Evolutionary conservation across 2,797 vertebrate genomes (phyloP), one percentile per base, ranked within the genome.

Genomic region (Danio kyathit): DNA sequence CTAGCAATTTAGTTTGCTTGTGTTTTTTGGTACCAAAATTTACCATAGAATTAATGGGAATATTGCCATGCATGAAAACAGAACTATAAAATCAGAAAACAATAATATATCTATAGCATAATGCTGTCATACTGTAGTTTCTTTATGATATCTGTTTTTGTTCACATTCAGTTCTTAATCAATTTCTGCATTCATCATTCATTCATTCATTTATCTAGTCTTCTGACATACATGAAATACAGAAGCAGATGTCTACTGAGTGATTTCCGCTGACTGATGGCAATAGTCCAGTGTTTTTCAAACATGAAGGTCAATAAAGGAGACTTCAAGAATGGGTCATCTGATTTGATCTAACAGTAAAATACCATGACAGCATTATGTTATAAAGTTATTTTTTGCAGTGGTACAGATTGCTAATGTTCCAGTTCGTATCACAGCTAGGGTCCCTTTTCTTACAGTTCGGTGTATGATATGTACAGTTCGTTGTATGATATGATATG

Each of bases 281-380:
- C 69, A 70, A 54, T 73, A 54, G 61, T 59, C 63, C 40, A 80
- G 63, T 63, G 8, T 56, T 51, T 78, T 29, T 48, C 51, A 75
- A 66, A 67, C 43, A 75, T 63, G 48, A 64, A 74, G 76, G 76
- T 82, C 82, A 77, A 69, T 63, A 64, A 75, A 74, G 54, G 61
- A 81, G 66, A 57, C 38, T 7, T 13, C 29, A 29, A 21, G 12
- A 54, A 67, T 11, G 69, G 21, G 76, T 69, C 17, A 14, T 56
- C 43, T 44, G 17, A 71, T 73, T 70, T 74, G 65, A 79, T 63
- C 59, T 60, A 66, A 57, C 38, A 56, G n/a, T 59, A 29, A 29
- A 29, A 29, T 29, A 29, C 29, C 29, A 29, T 29, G 29, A 29
- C 3, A n/a, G n/a, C 29, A 29, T 29, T 29, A 29, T 29, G 29